A percentile compares a stretch with the other conserved stretches of the same genome.
Conservation (phyloP, 2,888 invertebrate species). For the Ichneumoninae sp. region DNA sequence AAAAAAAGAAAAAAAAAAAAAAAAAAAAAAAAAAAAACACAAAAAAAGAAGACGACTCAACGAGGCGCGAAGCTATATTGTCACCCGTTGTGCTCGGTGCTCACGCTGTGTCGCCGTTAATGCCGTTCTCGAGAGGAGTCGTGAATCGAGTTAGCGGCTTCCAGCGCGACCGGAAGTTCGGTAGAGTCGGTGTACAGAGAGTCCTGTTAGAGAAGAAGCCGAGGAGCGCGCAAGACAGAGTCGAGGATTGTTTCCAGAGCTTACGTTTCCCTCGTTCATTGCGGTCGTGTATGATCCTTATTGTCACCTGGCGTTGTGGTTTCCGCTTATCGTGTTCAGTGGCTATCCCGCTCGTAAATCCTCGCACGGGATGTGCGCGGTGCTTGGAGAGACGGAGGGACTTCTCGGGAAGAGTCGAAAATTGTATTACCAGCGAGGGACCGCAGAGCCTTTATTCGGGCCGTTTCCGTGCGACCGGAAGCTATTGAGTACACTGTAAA, state of each 20-base stretch:
- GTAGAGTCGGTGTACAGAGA: neutral
- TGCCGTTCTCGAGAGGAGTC: conserved; percentile 3
- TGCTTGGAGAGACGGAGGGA: neutral
- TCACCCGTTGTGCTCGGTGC: conserved; percentile 40
- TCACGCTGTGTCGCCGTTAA: conserved; percentile 9
- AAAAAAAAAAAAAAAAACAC: conserved; percentile 14
- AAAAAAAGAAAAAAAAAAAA: conserved; percentile 12
- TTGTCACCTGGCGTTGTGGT: neutral
- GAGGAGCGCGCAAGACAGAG: neutral
- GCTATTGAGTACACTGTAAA: neutral
- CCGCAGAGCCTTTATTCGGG: neutral
- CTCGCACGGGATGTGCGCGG: neutral
- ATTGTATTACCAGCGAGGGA: neutral
- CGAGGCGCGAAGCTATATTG: conserved; percentile 50
- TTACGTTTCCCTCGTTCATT: neutral
- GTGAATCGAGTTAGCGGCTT: conserved; percentile 30
- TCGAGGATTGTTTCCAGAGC: neutral
- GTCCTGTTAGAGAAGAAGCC: conserved; percentile 2
- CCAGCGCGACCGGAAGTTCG: conserved; percentile 11
- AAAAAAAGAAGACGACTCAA: conserved; percentile 34
- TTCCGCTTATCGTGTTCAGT: neutral
- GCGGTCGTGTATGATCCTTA: neutral
- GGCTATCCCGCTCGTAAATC: neutral
- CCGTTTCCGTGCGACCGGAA: neutral
- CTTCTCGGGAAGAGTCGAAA: neutral